These are phyloP conservation scores for Acromyrmex charruanus DNA, from an alignment of 1,140 invertebrate genomes.

Conservation along the genomic window DNA sequence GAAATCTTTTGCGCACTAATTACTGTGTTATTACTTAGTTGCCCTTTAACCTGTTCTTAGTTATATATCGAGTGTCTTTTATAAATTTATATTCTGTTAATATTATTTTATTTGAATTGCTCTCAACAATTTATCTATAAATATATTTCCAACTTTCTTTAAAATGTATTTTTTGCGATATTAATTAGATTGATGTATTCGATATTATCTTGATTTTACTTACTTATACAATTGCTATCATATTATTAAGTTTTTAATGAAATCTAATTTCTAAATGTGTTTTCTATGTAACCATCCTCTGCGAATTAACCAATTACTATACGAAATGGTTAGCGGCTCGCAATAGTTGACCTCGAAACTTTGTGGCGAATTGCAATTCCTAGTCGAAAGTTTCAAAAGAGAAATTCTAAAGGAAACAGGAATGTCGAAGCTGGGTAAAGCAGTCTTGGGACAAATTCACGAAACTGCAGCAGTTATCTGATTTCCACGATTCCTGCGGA, in stretches of 20 bases:
- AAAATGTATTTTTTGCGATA: not conserved
- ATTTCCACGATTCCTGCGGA: constrained; percentile 66
- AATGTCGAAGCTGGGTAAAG: constrained; percentile 43
- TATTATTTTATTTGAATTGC: not conserved
- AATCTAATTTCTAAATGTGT: constrained; percentile 6
- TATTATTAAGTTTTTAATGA: not conserved
- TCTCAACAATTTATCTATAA: not conserved
- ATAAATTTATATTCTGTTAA: not conserved
- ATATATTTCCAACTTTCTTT: not conserved
- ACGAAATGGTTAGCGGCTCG: not conserved
- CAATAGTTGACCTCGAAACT: not conserved
- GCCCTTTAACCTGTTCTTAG: too few species aligned
- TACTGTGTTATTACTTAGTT: too few species aligned
- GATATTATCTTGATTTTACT: not conserved
- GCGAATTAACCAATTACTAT: constrained; percentile 27
- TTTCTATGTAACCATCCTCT: not conserved
- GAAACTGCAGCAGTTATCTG: constrained; percentile 60
- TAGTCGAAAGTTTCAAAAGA: not conserved
- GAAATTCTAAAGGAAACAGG: not conserved
- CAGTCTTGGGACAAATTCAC: constrained; percentile 59
- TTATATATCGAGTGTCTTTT: too few species aligned
- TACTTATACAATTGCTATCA: not conserved
- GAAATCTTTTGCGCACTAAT: too few species aligned
- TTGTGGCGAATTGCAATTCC: not conserved
- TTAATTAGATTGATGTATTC: not conserved